Base-by-base conservation (phyloP, 1,140 invertebrate genomes). In the Sitodiplosis mosellana region DNA sequence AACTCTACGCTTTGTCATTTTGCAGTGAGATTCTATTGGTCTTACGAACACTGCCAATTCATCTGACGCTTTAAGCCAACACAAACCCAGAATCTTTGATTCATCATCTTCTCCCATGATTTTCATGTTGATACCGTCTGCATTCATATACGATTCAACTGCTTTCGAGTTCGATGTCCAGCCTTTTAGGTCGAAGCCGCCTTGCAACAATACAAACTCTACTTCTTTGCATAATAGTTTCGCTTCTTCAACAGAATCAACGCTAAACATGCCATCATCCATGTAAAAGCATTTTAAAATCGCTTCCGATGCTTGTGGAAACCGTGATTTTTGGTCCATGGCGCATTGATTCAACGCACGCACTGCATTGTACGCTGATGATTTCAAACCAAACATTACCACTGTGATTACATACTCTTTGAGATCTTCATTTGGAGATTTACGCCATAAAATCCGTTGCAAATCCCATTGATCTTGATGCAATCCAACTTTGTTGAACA, bases 1-100 rank as follows among this genome's bases (percentile, higher is more conserved):
- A 8, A 63, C 49, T 14, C 45, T 51, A 38, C 59, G 33, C 41
- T 63, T 63, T 1, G 59, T 59, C 37, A 52, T 18, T 49, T 11
- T 38, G 15, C 1, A 33, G 7, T 22, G n/a, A n/a, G n/a, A n/a
- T n/a, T 48, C 36, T n/a, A 38, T 38, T 12, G 5, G 15, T 14
- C 14, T 38, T 17, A 38, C 36, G 15, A 17, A 3, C 5, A 38
- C 14, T 38, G 36, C 5, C 14, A 14, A 14, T 38, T 17, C 15
- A n/a, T 38, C 36, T 4, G 36, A 5, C 12, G 15, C 12, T 14
- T n/a, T 38, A 3, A n/a, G 15, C 12, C 36, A 38, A 5, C 36
- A 5, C 5, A 38, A 5, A 14, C 36, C 36, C 14, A n/a, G 36
- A 5, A 38, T 38, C 5, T 17, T 38, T 38, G 5, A 5, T 38